Evolutionary conservation across 2,113 vertebrate species (phyloP).

Genomic region (Candoia aspera): DNA sequence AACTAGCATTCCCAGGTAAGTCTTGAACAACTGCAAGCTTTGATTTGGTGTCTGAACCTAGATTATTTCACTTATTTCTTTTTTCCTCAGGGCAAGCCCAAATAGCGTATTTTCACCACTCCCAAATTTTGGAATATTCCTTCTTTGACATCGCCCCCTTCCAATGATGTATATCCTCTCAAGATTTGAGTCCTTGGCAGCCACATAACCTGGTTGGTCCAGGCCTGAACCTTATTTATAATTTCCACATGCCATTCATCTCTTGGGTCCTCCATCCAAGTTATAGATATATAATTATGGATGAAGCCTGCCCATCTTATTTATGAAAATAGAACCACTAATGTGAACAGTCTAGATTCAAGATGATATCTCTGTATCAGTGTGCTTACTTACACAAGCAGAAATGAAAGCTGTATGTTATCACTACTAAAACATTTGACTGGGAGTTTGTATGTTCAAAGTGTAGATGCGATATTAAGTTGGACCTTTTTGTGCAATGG

Average conservation of each 20-base stretch:
- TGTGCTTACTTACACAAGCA: neutral
- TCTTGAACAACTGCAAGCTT: neutral
- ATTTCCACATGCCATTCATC: neutral
- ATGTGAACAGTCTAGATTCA: neutral
- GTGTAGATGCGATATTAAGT: no score
- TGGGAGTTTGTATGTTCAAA: neutral
- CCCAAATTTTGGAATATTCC: neutral
- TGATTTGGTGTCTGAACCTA: neutral
- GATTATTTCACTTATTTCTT: neutral
- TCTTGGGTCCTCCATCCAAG: neutral
- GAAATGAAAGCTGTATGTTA: neutral
- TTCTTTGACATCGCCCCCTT: neutral
- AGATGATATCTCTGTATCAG: neutral
- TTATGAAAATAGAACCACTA: neutral
- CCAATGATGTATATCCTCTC: neutral
- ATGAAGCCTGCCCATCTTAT: neutral
- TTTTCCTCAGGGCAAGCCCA: neutral
- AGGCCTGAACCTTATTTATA: no score
- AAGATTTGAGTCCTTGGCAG: neutral
- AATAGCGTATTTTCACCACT: neutral
- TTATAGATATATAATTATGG: neutral
- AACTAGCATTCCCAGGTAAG: conserved; percentile 92
- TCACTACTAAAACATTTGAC: neutral
- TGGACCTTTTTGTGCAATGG: no score
- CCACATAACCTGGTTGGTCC: neutral